phyloP scores from a whole-genome alignment of 2,888 invertebrate genomes.

The Amphipoea lucens region DNA sequence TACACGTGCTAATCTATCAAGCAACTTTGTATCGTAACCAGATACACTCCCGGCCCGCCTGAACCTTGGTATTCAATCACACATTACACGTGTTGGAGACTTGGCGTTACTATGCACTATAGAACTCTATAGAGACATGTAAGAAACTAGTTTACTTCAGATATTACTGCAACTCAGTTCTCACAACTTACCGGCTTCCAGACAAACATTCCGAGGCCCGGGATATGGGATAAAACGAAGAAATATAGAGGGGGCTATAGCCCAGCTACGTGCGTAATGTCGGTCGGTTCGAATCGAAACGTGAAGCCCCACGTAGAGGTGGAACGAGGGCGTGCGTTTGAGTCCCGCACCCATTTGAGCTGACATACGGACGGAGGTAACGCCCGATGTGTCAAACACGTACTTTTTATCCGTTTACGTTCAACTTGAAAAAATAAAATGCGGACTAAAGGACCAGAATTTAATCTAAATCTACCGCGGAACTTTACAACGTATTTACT shows the following conservation, averaged over 20 bases:
- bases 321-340: slow-evolving; percentile 78
- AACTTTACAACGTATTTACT: not conserved
- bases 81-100: slow-evolving; percentile 20
- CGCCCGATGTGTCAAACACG: slow-evolving; percentile 18
- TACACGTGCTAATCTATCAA: slow-evolving; percentile 47
- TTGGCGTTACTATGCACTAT: slow-evolving; percentile 4
- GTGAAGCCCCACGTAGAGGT: slow-evolving; percentile 78
- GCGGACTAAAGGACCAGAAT: slow-evolving; percentile 3
- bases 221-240: slow-evolving; percentile 49
- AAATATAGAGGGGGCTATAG: slow-evolving; percentile 42
- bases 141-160: slow-evolving; percentile 16
- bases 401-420: slow-evolving; percentile 8
- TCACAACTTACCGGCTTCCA: slow-evolving; percentile 37
- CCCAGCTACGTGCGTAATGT: slow-evolving; percentile 59
- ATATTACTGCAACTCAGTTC: slow-evolving; percentile 35
- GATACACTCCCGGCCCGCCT: slow-evolving; percentile 37
- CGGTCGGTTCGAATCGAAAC: slow-evolving; percentile 54
- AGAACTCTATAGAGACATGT: not conserved
- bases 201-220: slow-evolving; percentile 7
- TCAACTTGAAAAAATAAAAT: slow-evolving; percentile 8
- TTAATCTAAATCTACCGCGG: not conserved
- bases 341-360: slow-evolving; percentile 56
- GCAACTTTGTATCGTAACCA: slow-evolving; percentile 51
- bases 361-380: slow-evolving; percentile 40
- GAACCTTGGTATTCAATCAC: slow-evolving; percentile 53